A percentile compares a stretch with the other conserved stretches of the same genome.
phyloP scores from a whole-genome alignment of 2,888 invertebrate species.

The Melolontha melolontha region DNA sequence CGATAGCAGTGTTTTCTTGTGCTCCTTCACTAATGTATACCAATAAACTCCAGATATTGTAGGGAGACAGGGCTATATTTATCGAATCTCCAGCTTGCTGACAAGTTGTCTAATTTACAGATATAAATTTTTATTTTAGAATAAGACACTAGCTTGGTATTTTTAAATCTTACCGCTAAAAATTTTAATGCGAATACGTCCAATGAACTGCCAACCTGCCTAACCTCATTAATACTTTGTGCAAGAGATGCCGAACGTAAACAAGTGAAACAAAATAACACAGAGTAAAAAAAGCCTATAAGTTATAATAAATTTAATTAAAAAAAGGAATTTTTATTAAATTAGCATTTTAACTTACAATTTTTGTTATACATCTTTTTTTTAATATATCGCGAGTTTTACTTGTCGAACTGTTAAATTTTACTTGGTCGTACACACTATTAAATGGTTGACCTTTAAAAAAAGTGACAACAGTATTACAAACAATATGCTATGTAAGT shows the following conservation, averaged over 20 bases:
- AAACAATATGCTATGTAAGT: too few species aligned
- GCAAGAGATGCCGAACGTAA: background rate
- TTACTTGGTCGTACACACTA: too few species aligned
- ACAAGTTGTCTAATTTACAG: conserved; percentile 53
- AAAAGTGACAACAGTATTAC: too few species aligned
- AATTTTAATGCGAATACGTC: conserved; percentile 57
- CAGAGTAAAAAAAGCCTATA: conserved; percentile 2
- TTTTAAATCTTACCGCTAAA: conserved; percentile 53
- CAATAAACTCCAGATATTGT: conserved; percentile 74
- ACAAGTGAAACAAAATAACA: background rate
- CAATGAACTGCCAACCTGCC: conserved; percentile 52
- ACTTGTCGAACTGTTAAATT: too few species aligned
- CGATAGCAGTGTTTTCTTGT: conserved; percentile 65
- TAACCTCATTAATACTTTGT: conserved; percentile 11
- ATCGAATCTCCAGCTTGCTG: conserved; percentile 53
- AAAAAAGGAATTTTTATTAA: too few species aligned
- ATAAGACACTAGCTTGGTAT: conserved; percentile 31
- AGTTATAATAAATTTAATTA: background rate
- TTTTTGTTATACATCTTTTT: too few species aligned
- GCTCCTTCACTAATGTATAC: conserved; percentile 74
- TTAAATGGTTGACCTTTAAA: too few species aligned
- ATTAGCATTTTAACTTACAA: too few species aligned
- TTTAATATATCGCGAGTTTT: too few species aligned
- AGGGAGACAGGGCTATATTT: conserved; percentile 74
- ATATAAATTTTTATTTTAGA: conserved; percentile 49